These are phyloP conservation scores for Thecophora atra DNA, from an alignment of 2,888 invertebrate genomes.

Conservation along the genomic window DNA sequence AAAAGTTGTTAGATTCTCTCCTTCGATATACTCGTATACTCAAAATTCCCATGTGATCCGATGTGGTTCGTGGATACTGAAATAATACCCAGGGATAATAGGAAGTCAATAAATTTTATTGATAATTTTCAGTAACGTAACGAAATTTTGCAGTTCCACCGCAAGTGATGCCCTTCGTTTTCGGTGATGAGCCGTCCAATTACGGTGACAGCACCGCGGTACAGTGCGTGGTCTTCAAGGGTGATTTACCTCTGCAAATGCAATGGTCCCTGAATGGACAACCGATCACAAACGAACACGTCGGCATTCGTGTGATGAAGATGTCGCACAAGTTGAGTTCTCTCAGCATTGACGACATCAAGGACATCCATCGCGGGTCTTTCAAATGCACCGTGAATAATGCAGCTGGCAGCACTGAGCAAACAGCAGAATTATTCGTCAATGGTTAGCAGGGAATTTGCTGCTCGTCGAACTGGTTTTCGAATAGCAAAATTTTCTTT, in stretches of 20 bases:
- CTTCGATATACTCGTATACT: no score
- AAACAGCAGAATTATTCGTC: constrained; percentile 74
- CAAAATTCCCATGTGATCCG: no score
- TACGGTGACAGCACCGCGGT: constrained; percentile 81
- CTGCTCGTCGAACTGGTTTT: not conserved
- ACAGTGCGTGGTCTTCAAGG: constrained; percentile 80
- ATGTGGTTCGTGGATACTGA: no score
- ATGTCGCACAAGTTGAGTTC: constrained; percentile 75
- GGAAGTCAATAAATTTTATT: no score
- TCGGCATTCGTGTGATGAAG: constrained; percentile 70
- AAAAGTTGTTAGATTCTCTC: no score
- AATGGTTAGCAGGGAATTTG: constrained; percentile 69
- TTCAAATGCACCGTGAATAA: constrained; percentile 79
- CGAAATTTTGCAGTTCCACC: constrained; percentile 71
- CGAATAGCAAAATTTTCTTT: not conserved
- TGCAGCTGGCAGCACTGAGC: constrained; percentile 74
- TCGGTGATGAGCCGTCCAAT: constrained; percentile 80
- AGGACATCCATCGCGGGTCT: constrained; percentile 77
- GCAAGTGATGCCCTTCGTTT: constrained; percentile 80
- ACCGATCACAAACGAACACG: constrained; percentile 68
- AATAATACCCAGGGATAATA: no score
- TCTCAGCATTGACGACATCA: constrained; percentile 78
- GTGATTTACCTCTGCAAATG: constrained; percentile 81
- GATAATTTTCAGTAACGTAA: not conserved
- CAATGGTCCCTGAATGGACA: constrained; percentile 79